Percentiles rank a stretch among this genome's conserved stretches.
Conservation (phyloP, 2,113 vertebrate genomes). For the Clarias magur region DNA sequence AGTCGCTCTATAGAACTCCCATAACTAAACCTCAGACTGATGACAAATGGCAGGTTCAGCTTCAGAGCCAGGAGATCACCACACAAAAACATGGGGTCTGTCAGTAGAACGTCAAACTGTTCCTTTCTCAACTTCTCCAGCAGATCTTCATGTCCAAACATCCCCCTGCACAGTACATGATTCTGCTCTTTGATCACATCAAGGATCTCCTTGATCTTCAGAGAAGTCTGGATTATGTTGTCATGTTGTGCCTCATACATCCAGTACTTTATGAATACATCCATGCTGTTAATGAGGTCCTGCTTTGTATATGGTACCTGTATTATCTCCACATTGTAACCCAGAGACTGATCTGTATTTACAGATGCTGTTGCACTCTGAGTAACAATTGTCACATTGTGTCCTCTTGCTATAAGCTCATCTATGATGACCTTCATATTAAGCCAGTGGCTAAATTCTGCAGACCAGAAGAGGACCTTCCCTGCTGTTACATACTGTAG, state of each 20-base stretch:
- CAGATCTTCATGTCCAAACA: conserved; percentile 57
- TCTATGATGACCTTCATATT: conserved; percentile 62
- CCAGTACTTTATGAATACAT: conserved; percentile 49
- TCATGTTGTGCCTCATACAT: conserved; percentile 47
- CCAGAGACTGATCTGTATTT: not conserved
- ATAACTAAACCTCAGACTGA: conserved; percentile 59
- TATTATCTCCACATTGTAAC: conserved; percentile 36
- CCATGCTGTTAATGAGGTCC: conserved; percentile 21
- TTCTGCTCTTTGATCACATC: conserved; percentile 9
- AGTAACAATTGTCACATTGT: conserved; percentile 63
- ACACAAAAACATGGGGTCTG: conserved; percentile 59
- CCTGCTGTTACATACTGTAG: conserved; percentile 33
- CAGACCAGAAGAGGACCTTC: conserved; percentile 67
- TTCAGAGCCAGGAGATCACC: conserved; percentile 65
- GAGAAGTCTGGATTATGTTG: conserved; percentile 42
- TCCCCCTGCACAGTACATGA: not conserved
- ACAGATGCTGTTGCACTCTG: conserved; percentile 33
- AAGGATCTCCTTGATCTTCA: conserved; percentile 46
- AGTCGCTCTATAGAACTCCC: conserved; percentile 60
- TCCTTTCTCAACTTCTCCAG: conserved; percentile 65
- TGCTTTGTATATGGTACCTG: conserved; percentile 43
- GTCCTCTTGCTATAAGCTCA: conserved; percentile 52
- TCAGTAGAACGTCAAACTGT: conserved; percentile 54
- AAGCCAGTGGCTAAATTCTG: conserved; percentile 70
- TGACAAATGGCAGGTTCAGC: conserved; percentile 64